phyloP scores from a whole-genome alignment of 2,888 invertebrate species.

The Eucriotettix oculatus region DNA sequence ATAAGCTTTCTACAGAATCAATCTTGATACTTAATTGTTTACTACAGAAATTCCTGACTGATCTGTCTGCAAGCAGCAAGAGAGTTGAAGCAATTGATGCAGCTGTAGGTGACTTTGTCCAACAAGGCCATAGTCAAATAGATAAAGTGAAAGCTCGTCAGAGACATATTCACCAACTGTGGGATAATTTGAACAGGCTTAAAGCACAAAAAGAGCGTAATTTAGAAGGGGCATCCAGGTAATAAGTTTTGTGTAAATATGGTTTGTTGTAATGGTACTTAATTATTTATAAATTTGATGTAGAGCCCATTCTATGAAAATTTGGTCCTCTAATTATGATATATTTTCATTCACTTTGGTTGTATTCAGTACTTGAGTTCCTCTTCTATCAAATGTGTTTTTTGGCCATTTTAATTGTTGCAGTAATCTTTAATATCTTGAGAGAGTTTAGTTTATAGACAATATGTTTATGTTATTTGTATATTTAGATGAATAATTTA shows the following conservation, averaged over 20 bases:
- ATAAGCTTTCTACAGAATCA: neutral
- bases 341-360: too few relatives aligned
- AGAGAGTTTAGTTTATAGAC: too few relatives aligned
- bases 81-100: constrained; percentile 78
- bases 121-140: constrained; percentile 71
- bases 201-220: constrained; percentile 83
- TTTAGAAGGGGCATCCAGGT: constrained; percentile 76
- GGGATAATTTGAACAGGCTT: constrained; percentile 71
- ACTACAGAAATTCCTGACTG: constrained; percentile 74
- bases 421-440: too few relatives aligned
- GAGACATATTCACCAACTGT: constrained; percentile 72
- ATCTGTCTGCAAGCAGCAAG: constrained; percentile 83
- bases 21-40: neutral
- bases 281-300: neutral
- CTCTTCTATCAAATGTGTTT: too few relatives aligned
- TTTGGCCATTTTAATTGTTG: too few relatives aligned
- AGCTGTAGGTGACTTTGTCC: constrained; percentile 70
- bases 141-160: constrained; percentile 61
- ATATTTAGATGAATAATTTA: too few relatives aligned
- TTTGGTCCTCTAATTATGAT: too few relatives aligned
- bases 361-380: too few relatives aligned
- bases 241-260: neutral
- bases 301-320: too few relatives aligned
- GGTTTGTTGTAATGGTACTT: neutral
- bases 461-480: too few relatives aligned